Evolutionary conservation across 2,888 invertebrate species (phyloP).

Genomic region (Aphodius sticticus): DNA sequence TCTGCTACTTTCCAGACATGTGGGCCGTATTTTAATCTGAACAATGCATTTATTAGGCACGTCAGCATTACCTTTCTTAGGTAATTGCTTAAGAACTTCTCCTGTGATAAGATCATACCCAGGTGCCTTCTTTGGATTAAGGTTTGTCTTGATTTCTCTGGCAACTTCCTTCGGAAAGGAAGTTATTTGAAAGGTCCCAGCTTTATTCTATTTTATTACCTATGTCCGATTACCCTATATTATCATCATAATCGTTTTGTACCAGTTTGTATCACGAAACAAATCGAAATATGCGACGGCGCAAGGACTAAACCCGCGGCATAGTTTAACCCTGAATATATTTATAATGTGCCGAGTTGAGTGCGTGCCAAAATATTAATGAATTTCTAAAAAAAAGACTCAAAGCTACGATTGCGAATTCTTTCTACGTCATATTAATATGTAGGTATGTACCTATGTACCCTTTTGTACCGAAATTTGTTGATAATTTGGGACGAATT

Average conservation of each 20-base stretch:
- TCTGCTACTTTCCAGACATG: too few relatives aligned
- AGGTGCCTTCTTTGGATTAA: too few relatives aligned
- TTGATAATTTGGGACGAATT: conserved; percentile 4
- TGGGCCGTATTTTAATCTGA: too few relatives aligned
- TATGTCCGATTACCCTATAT: not conserved
- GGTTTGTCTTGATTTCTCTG: too few relatives aligned
- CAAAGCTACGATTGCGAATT: not conserved
- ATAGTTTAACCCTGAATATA: conserved; percentile 37
- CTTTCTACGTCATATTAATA: not conserved
- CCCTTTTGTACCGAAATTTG: not conserved
- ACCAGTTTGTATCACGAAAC: not conserved
- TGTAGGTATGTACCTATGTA: not conserved
- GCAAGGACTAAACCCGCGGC: conserved; percentile 29
- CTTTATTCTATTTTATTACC: too few relatives aligned
- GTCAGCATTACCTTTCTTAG: too few relatives aligned
- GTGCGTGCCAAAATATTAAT: conserved; percentile 38
- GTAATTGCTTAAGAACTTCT: too few relatives aligned
- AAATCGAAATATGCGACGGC: conserved; percentile 8
- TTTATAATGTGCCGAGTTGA: conserved; percentile 37
- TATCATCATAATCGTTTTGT: not conserved
- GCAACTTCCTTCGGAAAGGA: too few relatives aligned
- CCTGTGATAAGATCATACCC: too few relatives aligned
- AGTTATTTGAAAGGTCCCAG: too few relatives aligned
- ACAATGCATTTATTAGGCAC: too few relatives aligned
- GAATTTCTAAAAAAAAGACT: conserved; percentile 36